Evolutionary conservation across 2,113 vertebrate genomes (phyloP), one percentile per base, ranked within the genome.

Genomic region (Lepus europaeus): DNA sequence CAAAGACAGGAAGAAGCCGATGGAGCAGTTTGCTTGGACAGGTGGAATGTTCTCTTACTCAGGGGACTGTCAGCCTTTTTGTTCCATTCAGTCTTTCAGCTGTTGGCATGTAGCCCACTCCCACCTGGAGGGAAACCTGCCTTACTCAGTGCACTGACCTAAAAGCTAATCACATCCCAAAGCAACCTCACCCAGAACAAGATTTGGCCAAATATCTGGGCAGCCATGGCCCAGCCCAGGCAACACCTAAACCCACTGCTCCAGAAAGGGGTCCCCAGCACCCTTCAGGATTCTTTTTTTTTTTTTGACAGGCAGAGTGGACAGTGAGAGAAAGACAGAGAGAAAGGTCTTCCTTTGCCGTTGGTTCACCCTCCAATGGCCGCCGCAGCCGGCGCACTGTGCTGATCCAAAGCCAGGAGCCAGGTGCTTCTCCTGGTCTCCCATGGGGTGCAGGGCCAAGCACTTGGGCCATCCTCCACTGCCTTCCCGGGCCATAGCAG

Each of bases 241-340:
- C 51, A 25, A 90, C 27, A 25, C 4, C 45, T 70, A 92, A 39
- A 72, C 79, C 36, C 81, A 6, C 31, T 19, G 6, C 27, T 53
- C 66, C 51, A 80, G 63, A 70, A 14, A 36, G 10, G 51, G 59
- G 70, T 11, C n/a, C 3, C 64, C 64, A 78, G 19, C 25, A 10
- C 80, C 64, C 92, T 80, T 81, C 56, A 79, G n/a, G 56, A 74
- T 76, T 89, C 39, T 89, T 36, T 36, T 36, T 36, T 36, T 36
- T 36, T 36, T 36, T 36, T 36, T 36, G 33, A 36, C 33, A 36
- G 33, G 33, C 33, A 36, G 33, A 36, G 33, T 36, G 33, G 33
- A 36, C 33, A 36, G 33, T 36, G 33, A 36, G 33, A 36, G 33
- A 36, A 3, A 36, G 33, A 36, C 33, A 36, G 33, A 36, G 33